Percentiles rank a stretch among this genome's conserved stretches.
These are phyloP conservation scores for Eucidaris tribuloides DNA, from an alignment of 35 echinoderm and acorn worm genomes.

Conservation along the genomic window DNA sequence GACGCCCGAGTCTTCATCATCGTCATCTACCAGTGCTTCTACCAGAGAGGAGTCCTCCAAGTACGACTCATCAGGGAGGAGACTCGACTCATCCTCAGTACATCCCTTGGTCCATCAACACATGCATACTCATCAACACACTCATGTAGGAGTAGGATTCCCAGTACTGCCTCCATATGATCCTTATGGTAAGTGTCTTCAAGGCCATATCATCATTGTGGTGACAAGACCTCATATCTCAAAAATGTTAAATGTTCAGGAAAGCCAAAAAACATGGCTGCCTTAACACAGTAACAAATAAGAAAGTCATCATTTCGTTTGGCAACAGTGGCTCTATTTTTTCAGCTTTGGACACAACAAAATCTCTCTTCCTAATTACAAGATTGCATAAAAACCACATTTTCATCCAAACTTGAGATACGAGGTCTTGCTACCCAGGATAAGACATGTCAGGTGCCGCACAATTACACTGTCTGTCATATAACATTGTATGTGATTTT, in stretches of 20 bases:
- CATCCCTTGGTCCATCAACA: constrained; percentile 44
- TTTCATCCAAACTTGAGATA: too few relatives aligned
- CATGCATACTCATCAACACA: constrained; percentile 75
- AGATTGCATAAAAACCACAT: too few relatives aligned
- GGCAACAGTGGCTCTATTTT: too few relatives aligned
- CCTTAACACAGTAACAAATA: too few relatives aligned
- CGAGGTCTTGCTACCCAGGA: not conserved
- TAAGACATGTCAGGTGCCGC: not conserved
- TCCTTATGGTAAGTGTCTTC: constrained; percentile 55
- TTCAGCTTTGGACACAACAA: not conserved
- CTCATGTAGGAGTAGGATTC: constrained; percentile 57
- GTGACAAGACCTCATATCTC: too few relatives aligned
- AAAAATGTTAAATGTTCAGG: too few relatives aligned
- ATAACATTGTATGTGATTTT: not conserved
- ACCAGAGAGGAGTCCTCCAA: not conserved
- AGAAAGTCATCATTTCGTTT: too few relatives aligned
- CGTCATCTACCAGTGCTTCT: constrained; percentile 10
- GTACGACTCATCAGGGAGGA: not conserved
- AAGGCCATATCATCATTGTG: not conserved
- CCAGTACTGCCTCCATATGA: constrained; percentile 65
- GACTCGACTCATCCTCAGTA: not conserved
- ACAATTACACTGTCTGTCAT: not conserved
- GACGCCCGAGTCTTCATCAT: constrained; percentile 21
- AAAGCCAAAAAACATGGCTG: too few relatives aligned
- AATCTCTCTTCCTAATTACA: too few relatives aligned